These are phyloP conservation scores for Argyresthia albistria DNA, from an alignment of 2,888 invertebrate genomes.

Conservation along the genomic window DNA sequence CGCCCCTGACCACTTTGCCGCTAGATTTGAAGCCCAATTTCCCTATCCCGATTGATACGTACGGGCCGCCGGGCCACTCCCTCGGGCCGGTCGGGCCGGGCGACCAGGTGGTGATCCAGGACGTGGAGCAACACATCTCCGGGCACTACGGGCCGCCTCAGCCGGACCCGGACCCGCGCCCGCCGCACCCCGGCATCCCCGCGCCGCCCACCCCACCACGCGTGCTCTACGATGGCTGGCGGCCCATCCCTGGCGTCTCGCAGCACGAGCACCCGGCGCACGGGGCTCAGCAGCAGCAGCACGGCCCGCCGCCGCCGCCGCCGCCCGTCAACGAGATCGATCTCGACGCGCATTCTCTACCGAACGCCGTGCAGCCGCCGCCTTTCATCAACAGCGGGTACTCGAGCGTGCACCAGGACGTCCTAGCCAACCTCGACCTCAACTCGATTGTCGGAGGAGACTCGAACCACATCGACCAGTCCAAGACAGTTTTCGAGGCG, in stretches of 20 bases:
- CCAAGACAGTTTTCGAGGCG: slow-evolving; percentile 63
- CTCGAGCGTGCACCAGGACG: slow-evolving; percentile 59
- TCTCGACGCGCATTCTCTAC: slow-evolving; percentile 31
- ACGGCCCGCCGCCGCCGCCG: slow-evolving; percentile 41
- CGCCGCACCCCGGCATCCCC: slow-evolving; percentile 78
- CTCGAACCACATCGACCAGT: slow-evolving; percentile 59
- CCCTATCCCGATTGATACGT: slow-evolving; percentile 50
- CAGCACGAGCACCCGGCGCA: background rate
- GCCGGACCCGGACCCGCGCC: slow-evolving; percentile 71
- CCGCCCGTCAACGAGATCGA: slow-evolving; percentile 15
- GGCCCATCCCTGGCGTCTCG: slow-evolving; percentile 81
- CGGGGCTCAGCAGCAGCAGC: slow-evolving; percentile 17
- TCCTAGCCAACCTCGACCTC: slow-evolving; percentile 47
- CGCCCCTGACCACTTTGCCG: slow-evolving; percentile 39
- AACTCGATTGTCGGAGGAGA: slow-evolving; percentile 58
- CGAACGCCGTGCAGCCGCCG: slow-evolving; percentile 22
- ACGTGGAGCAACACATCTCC: slow-evolving; percentile 27
- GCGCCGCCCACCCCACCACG: slow-evolving; percentile 83
- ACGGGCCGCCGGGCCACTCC: slow-evolving; percentile 59
- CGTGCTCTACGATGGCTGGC: slow-evolving; percentile 89
- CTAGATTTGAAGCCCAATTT: slow-evolving; percentile 54
- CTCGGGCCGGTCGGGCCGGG: slow-evolving; percentile 47
- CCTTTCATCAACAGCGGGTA: slow-evolving; percentile 39
- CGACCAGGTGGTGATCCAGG: slow-evolving; percentile 49
- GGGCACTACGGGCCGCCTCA: slow-evolving; percentile 73